Evolutionary conservation across 1,140 invertebrate species (phyloP).

Genomic region (Delia radicum): DNA sequence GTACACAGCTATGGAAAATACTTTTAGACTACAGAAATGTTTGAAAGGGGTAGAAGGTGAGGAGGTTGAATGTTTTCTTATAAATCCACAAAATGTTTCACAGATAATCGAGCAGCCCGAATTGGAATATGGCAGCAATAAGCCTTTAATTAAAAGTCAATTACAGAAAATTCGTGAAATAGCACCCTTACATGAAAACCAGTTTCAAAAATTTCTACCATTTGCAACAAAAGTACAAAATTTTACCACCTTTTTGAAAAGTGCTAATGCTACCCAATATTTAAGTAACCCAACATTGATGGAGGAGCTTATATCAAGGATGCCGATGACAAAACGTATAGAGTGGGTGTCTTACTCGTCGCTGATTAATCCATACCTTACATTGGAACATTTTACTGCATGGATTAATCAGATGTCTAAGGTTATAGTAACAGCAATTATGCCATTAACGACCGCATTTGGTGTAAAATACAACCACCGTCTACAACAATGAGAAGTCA

Average conservation of each 20-base stretch:
- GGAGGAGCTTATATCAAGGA: background rate
- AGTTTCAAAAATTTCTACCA: background rate
- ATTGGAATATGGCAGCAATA: background rate
- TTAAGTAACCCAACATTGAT: background rate
- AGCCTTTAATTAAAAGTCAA: constrained; percentile 8
- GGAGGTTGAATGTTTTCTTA: background rate
- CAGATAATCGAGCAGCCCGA: background rate
- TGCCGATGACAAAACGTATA: constrained; percentile 23
- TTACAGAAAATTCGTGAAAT: background rate
- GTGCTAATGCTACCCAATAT: background rate
- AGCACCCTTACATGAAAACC: background rate
- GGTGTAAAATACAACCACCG: no score
- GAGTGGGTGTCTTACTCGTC: background rate
- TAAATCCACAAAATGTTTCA: background rate
- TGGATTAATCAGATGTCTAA: background rate
- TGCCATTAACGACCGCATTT: no score
- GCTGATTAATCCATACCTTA: constrained; percentile 11
- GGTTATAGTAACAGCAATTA: no score
- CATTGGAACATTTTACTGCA: background rate
- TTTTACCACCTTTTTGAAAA: constrained; percentile 9
- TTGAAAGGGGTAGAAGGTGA: no score
- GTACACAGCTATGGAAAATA: no score
- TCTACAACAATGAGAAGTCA: no score
- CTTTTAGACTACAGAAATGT: no score
- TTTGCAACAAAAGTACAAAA: constrained; percentile 18